Conservation (phyloP, 2,113 vertebrate genomes). For the Cisticola juncidis region DNA sequence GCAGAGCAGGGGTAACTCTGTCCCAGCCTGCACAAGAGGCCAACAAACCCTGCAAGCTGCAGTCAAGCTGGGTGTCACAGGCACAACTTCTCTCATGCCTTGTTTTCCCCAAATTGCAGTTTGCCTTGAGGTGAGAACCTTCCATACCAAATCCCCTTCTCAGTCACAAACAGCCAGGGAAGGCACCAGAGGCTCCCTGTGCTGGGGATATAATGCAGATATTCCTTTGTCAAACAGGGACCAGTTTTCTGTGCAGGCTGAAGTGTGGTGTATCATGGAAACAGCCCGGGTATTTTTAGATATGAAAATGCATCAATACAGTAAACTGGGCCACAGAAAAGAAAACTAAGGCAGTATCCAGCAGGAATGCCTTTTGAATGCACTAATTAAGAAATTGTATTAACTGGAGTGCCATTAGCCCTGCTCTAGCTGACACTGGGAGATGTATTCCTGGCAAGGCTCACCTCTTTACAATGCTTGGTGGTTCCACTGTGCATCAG, state of each 20-base stretch:
- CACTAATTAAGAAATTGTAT: neutral
- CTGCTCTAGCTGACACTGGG: neutral
- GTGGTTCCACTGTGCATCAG: neutral
- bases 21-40: neutral
- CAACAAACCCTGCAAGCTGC: neutral
- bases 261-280: neutral
- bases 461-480: neutral
- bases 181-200: neutral
- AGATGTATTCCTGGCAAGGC: neutral
- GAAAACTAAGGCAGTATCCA: neutral
- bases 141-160: neutral
- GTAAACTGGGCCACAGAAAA: neutral
- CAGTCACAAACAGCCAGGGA: neutral
- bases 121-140: neutral
- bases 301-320: neutral
- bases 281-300: slow-evolving; percentile 1
- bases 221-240: neutral
- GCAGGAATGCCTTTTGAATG: neutral
- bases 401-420: neutral
- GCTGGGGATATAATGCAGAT: neutral
- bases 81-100: neutral
- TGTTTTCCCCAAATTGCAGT: neutral
- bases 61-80: neutral
- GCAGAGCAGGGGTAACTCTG: neutral
- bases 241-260: neutral